Base-by-base conservation (phyloP, 2,113 vertebrate species). In the Salvelinus fontinalis region DNA sequence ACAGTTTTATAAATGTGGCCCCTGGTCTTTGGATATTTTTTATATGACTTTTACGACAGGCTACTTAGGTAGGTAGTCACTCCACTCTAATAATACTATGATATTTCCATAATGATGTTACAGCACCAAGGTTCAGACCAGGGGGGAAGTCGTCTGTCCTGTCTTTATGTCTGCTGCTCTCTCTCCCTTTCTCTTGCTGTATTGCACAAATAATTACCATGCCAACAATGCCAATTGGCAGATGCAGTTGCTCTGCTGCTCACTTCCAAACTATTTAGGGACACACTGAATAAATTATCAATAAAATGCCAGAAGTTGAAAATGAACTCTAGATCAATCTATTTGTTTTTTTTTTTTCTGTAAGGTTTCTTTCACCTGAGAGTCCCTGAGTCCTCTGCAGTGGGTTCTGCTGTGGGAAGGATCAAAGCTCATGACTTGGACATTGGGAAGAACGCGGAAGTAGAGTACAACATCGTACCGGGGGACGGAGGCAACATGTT, bases 361-460 rank as follows among this genome's bases (percentile, higher is more conserved):
- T 14, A 83, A 99, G 98, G 97, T 89, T 98, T 98, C 85, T 99
- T 98, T 83, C 97, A 99, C 83, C 90, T 99, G 60, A 95, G 96
- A 90, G 96, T 99, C 60, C 97, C 97, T 0, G 98, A 99, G 75
- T 95, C 97, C 3, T 98, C 97, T 16, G 86, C 92, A 0, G 89
- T 99, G 82, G 95, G 97, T 1, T 97, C 96, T 9, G 93, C 95
- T 2, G 94, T 99, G 71, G 98, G 98, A 59, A 93, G 95, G 79
- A 99, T 99, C 89, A 95, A 96, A 92, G 98, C 98, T 44, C 96
- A 98, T 31, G 98, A 99, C 77, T 92, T 98, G 73, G 98, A 99
- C 89, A 95, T 93, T 75, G 97, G 97, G 71, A 94, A 91, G 79
- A 99, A 99, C 71, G 97, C 98, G 0, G 95, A 98, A 89, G 97